phyloP scores from a whole-genome alignment of 1,140 invertebrate genomes.

The Conus ventricosus region DNA sequence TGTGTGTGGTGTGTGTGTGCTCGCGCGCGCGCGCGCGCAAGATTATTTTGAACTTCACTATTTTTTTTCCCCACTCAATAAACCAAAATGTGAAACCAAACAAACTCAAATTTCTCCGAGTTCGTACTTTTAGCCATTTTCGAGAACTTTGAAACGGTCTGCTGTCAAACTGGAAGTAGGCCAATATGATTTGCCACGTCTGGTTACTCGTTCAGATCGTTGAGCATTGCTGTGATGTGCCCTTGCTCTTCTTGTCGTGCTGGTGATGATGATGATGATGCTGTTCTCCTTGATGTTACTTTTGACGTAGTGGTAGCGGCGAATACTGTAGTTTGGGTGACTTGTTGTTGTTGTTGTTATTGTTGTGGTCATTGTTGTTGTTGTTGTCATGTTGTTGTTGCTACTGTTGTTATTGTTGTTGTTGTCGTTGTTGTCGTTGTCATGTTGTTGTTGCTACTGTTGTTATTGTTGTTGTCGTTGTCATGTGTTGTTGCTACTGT shows the following conservation, averaged over 20 bases:
- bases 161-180: no score
- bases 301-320: not conserved
- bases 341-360: not conserved
- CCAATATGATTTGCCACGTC: no score
- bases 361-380: not conserved
- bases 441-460: not conserved
- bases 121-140: no score
- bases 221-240: not conserved
- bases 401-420: not conserved
- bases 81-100: no score
- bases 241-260: not conserved
- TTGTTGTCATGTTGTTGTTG: not conserved
- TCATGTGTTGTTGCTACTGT: not conserved
- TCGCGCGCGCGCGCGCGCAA: not conserved
- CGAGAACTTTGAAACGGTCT: no score
- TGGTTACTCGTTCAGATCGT: not conserved
- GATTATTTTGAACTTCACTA: not conserved
- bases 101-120: no score
- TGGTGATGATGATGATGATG: conserved; percentile 11
- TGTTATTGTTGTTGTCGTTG: not conserved
- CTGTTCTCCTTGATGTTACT: not conserved
- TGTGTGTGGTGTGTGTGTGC: not conserved
- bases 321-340: no score
- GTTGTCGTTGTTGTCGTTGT: not conserved
- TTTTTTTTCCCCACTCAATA: no score